Evolutionary conservation across 2,888 invertebrate genomes (phyloP).

Genomic region (Ochropacha duplaris): DNA sequence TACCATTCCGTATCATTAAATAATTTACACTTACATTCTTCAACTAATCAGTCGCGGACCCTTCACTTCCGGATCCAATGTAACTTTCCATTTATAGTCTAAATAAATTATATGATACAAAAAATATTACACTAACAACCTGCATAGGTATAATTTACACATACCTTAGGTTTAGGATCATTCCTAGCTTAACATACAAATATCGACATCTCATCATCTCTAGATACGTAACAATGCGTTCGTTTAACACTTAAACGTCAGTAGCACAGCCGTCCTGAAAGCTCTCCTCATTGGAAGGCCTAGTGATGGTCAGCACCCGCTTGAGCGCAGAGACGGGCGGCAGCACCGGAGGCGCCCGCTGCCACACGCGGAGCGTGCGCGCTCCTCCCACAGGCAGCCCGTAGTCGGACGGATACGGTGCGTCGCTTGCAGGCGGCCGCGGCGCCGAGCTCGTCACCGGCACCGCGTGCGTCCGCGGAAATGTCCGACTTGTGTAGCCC

Average conservation of each 20-base stretch:
- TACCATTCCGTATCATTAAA: constrained; percentile 75
- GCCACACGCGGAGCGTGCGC: constrained; percentile 94
- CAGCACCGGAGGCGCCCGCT: constrained; percentile 92
- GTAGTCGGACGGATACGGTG: constrained; percentile 89
- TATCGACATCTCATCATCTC: constrained; percentile 53
- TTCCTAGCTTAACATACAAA: constrained; percentile 56
- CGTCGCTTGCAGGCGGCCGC: constrained; percentile 62
- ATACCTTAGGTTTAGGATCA: constrained; percentile 62
- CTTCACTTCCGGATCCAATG: constrained; percentile 71
- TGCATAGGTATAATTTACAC: constrained; percentile 65
- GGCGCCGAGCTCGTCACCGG: constrained; percentile 78
- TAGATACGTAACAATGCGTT: constrained; percentile 50
- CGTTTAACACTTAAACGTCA: constrained; percentile 86
- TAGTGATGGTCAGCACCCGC: constrained; percentile 90
- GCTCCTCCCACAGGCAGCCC: constrained; percentile 88
- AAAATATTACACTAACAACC: constrained; percentile 76
- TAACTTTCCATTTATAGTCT: constrained; percentile 75
- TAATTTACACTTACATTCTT: constrained; percentile 77
- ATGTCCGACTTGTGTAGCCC: constrained; percentile 84
- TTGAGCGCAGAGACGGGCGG: constrained; percentile 93
- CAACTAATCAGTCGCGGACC: constrained; percentile 82
- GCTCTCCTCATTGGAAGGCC: constrained; percentile 95
- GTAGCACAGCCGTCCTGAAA: constrained; percentile 97
- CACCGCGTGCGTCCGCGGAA: constrained; percentile 80
- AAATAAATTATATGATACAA: constrained; percentile 83